phyloP scores from a whole-genome alignment of 2,797 vertebrate genomes.

The Meda fulgida region DNA sequence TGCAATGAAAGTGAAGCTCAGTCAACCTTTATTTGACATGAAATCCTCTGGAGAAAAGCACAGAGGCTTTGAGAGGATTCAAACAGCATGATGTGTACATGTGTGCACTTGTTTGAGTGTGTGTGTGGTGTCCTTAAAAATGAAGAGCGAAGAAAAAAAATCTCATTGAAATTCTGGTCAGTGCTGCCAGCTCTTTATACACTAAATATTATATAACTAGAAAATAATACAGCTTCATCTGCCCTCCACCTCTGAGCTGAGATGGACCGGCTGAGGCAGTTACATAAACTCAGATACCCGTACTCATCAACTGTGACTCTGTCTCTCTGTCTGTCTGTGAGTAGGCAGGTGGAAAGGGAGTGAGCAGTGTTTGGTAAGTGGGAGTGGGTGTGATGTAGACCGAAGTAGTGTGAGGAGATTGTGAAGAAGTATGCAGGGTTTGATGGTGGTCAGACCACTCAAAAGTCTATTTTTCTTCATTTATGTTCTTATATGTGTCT shows the following conservation, averaged over 20 bases:
- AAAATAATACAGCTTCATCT: conserved; percentile 45
- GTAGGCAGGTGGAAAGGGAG: conserved; percentile 14
- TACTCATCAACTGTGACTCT: conserved; percentile 32
- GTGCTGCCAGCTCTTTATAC: conserved; percentile 46
- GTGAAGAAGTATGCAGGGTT: neutral
- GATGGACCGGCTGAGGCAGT: conserved; percentile 15
- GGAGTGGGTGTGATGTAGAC: neutral
- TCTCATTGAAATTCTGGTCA: conserved; percentile 50
- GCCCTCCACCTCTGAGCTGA: conserved; percentile 12
- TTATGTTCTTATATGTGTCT: neutral
- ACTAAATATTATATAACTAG: conserved; percentile 59
- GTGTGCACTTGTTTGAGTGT: neutral
- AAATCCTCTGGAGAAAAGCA: conserved; percentile 32
- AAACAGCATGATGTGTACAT: conserved; percentile 11
- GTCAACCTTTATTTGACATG: conserved; percentile 36
- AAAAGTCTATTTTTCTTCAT: neutral
- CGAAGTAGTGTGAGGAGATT: neutral
- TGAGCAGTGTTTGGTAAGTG: neutral
- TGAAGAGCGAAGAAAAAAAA: conserved; percentile 30
- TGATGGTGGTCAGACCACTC: neutral
- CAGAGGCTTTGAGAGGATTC: conserved; percentile 29
- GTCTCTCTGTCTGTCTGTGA: conserved; percentile 13
- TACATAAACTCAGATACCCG: conserved; percentile 32
- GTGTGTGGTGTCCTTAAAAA: conserved; percentile 25
- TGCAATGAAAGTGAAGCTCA: conserved; percentile 4